Conservation (phyloP, 2,113 vertebrate species). For the Lamprotornis superbus region DNA sequence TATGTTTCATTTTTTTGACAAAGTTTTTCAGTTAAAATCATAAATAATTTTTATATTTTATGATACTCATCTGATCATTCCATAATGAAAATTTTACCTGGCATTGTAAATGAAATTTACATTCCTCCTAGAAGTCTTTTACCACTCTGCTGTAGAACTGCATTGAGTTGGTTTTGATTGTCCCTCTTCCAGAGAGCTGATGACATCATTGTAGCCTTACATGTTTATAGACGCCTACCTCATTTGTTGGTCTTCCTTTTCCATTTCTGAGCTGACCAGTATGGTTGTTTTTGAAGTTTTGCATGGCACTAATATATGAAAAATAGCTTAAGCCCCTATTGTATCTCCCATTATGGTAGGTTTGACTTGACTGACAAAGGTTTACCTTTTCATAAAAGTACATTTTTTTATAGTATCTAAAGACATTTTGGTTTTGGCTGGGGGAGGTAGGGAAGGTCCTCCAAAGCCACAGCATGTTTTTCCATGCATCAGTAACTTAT, state of each 20-base stretch:
- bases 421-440: background rate
- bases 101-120: background rate
- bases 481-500: background rate
- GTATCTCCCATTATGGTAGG: background rate
- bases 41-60: background rate
- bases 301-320: background rate
- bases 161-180: background rate
- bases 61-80: background rate
- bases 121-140: background rate
- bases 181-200: background rate
- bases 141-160: background rate
- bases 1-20: background rate
- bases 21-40: background rate
- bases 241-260: background rate
- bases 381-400: background rate
- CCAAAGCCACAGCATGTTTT: background rate
- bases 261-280: background rate
- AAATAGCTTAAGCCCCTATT: background rate
- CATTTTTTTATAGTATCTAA: background rate
- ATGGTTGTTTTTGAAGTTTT: rapidly evolving
- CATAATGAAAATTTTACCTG: background rate
- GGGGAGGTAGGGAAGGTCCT: background rate
- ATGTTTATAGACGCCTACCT: background rate
- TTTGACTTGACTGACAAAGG: background rate
- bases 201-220: background rate